phyloP scores from a whole-genome alignment of 2,797 vertebrate species.

The Myotis myotis region DNA sequence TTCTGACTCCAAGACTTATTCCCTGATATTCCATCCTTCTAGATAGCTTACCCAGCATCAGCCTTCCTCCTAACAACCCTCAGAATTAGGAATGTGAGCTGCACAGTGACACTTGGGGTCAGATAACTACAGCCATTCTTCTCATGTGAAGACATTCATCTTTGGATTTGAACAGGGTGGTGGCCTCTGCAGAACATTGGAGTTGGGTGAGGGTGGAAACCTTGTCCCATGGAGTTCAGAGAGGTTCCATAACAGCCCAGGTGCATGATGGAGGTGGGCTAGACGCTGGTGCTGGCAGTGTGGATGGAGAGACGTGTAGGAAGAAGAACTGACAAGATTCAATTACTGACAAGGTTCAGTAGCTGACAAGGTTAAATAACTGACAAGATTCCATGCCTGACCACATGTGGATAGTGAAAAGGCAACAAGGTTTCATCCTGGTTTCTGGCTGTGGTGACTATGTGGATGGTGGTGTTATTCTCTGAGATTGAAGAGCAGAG shows the following conservation, averaged over 20 bases:
- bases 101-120: too few species aligned
- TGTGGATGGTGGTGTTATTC: not conserved
- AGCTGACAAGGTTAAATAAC: not conserved
- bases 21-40: not conserved
- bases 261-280: fast-evolving
- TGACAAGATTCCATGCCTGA: not conserved
- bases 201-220: not conserved
- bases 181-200: not conserved
- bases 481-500: not conserved
- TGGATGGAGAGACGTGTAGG: not conserved
- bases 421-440: fast-evolving
- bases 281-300: not conserved
- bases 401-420: not conserved
- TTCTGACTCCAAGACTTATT: not conserved
- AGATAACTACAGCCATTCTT: not conserved
- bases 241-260: not conserved
- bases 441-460: not conserved
- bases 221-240: fast-evolving
- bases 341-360: not conserved
- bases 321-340: not conserved
- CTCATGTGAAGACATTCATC: not conserved
- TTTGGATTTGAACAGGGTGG: not conserved
- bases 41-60: not conserved
- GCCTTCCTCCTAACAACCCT: not conserved
- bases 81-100: not conserved